phyloP scores from a whole-genome alignment of 2,888 invertebrate genomes.

The Deroplatys truncata region DNA sequence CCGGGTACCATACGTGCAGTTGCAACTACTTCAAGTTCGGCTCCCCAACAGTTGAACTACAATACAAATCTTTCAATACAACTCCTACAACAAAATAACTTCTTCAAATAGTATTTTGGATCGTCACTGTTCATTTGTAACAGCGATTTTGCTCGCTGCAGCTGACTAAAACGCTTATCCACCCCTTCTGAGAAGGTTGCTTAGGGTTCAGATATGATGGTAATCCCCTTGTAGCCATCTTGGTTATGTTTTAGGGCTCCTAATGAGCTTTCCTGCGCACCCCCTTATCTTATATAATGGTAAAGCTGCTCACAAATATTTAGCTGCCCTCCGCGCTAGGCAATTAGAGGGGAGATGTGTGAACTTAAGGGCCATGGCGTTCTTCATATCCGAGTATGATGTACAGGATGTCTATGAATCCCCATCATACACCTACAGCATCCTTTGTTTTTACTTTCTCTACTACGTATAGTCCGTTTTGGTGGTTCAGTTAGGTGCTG shows the following conservation, averaged over 20 bases:
- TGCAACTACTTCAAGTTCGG: too few relatives aligned
- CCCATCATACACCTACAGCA: neutral
- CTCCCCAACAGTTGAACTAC: too few relatives aligned
- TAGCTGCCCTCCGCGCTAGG: neutral
- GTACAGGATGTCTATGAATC: neutral
- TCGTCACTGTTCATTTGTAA: too few relatives aligned
- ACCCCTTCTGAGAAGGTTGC: neutral
- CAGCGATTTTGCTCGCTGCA: too few relatives aligned
- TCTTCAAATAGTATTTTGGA: too few relatives aligned
- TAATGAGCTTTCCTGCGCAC: neutral
- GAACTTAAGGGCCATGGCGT: neutral
- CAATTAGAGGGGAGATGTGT: neutral
- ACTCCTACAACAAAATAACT: too few relatives aligned
- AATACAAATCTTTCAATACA: too few relatives aligned
- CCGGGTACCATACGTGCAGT: too few relatives aligned
- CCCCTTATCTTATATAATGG: neutral
- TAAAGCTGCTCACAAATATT: conserved; percentile 3
- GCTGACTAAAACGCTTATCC: too few relatives aligned
- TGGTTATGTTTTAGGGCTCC: neutral
- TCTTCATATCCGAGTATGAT: neutral
- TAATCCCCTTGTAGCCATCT: neutral
- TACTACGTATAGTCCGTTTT: too few relatives aligned
- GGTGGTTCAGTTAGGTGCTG: too few relatives aligned
- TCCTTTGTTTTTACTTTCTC: neutral
- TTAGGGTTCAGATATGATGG: neutral